phyloP scores from a whole-genome alignment of 1,140 invertebrate genomes.

The Platyscapa corneri region DNA sequence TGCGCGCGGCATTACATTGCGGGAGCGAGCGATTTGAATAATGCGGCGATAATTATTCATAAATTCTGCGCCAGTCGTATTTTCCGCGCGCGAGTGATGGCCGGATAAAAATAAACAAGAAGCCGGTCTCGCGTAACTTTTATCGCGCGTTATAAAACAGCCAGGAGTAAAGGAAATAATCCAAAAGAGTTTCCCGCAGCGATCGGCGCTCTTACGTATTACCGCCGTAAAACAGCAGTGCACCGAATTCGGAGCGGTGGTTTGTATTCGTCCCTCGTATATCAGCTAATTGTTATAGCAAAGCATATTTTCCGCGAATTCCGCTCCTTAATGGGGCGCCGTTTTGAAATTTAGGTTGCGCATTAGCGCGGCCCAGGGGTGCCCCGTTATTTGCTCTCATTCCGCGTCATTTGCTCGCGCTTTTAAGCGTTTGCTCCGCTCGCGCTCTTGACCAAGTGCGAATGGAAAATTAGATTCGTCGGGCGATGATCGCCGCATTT shows the following conservation, averaged over 20 bases:
- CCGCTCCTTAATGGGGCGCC: background rate
- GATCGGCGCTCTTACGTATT: background rate
- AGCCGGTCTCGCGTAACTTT: background rate
- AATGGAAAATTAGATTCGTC: constrained; percentile 36
- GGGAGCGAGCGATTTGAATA: background rate
- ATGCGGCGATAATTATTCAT: background rate
- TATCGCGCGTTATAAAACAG: background rate
- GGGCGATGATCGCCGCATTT: constrained; percentile 13
- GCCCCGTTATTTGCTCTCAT: constrained; percentile 12
- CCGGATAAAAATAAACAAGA: no score
- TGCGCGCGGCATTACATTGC: background rate
- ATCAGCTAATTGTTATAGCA: constrained; percentile 12
- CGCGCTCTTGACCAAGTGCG: constrained; percentile 16
- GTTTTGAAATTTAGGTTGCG: constrained; percentile 4
- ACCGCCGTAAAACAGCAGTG: background rate
- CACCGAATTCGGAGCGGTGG: background rate
- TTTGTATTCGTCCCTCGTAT: background rate
- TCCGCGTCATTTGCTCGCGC: constrained; percentile 14
- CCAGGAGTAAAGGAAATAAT: background rate
- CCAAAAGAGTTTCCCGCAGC: background rate
- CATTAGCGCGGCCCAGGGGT: background rate
- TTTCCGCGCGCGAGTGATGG: background rate
- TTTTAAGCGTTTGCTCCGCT: background rate
- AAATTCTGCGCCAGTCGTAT: background rate
- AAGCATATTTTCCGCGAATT: constrained; percentile 23